Conservation (phyloP, 2,113 vertebrate genomes). For the Danio rerio region GRCz12tu NC_133179.1:16950001-16950500, state of each 20-base stretch:
- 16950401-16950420: constrained; percentile 47
- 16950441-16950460: constrained; percentile 60
- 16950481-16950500: constrained; percentile 36
- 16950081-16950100: too few species aligned
- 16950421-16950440: constrained; percentile 57
- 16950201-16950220: background rate
- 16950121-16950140: too few species aligned
- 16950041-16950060: too few species aligned
- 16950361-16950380: constrained; percentile 14
- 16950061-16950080: too few species aligned
- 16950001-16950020: too few species aligned
- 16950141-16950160: too few species aligned
- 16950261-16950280: background rate
- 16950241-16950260: background rate
- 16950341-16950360: background rate
- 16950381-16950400: constrained; percentile 2
- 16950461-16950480: background rate
- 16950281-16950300: background rate
- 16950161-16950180: too few species aligned
- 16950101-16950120: too few species aligned
- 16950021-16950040: too few species aligned
- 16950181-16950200: too few species aligned
- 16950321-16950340: background rate
- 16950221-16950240: background rate
- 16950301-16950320: background rate